phyloP scores from a whole-genome alignment of 2,888 invertebrate genomes.

The Patella pellucida region DNA sequence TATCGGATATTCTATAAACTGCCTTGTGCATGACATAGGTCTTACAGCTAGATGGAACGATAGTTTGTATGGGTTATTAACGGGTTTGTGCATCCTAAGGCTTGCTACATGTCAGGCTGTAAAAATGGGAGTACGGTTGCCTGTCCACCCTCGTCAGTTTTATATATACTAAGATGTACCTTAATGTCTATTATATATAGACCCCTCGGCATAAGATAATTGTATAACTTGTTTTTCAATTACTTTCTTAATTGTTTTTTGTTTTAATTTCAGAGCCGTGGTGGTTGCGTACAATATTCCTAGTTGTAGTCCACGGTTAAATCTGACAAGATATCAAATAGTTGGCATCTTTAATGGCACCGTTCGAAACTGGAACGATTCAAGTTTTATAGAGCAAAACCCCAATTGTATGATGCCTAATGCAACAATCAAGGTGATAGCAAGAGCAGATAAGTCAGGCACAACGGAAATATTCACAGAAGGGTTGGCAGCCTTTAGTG shows the following conservation, averaged over 20 bases:
- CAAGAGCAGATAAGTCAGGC: slow-evolving; percentile 62
- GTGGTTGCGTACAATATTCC: slow-evolving; percentile 60
- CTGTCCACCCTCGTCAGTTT: too few species aligned
- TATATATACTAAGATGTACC: too few species aligned
- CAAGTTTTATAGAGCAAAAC: slow-evolving; percentile 44
- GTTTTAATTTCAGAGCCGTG: slow-evolving; percentile 54
- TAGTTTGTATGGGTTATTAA: too few species aligned
- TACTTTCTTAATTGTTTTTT: neutral
- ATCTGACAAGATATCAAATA: slow-evolving; percentile 50
- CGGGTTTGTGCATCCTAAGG: too few species aligned
- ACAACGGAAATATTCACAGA: slow-evolving; percentile 62
- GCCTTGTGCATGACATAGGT: too few species aligned
- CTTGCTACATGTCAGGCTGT: too few species aligned
- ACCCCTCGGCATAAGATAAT: too few species aligned
- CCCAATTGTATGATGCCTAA: slow-evolving; percentile 44
- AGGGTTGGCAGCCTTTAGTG: slow-evolving; percentile 52
- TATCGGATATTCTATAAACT: too few species aligned
- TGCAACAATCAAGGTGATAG: slow-evolving; percentile 54
- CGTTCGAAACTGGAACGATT: slow-evolving; percentile 57
- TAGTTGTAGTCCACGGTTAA: slow-evolving; percentile 37
- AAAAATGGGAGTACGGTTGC: too few species aligned
- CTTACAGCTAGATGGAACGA: too few species aligned
- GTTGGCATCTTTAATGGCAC: slow-evolving; percentile 66
- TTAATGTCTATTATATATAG: too few species aligned
- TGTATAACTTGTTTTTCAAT: too few species aligned